Base-by-base conservation (phyloP, 2,797 vertebrate genomes). In the Poecilia velifera region DNA sequence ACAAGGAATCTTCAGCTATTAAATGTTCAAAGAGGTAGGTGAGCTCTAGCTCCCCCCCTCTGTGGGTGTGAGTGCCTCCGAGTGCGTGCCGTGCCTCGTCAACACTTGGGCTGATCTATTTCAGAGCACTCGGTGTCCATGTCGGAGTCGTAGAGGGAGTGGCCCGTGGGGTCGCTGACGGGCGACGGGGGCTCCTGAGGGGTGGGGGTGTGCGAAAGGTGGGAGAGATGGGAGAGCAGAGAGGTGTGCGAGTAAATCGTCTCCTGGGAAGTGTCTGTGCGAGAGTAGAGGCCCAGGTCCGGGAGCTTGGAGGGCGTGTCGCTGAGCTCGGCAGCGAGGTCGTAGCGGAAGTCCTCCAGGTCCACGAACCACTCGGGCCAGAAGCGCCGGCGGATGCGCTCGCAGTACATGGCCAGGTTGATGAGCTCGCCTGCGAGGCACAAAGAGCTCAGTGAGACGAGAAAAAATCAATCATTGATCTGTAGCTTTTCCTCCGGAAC, bases 321-420 rank as follows among this genome's bases (percentile, higher is more conserved):
- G 84, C 96, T 96, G 83, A 92, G 92, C 76, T 98, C 97, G 0
- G 96, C 96, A 87, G 94, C 96, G 90, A 97, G 96, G 36, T 96
- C 96, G 4, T 97, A 98, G 82, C 96, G 92, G 74, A 98, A 96
- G 84, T 96, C 96, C 74, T 98, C 98, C 5, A 97, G 95, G 57
- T 98, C 98, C 0, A 98, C 97, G 10, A 97, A 98, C 98, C 98
- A 99, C 86, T 99, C 98, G 0, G 98, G 98, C 98, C 98, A 99
- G 90, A 98, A 99, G 89, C 97, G 97, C 87, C 97, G 96, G 89
- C 98, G 96, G 90, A 99, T 99, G 78, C 98, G 97, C 90, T 99
- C 98, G 77, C 98, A 99, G 94, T 99, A 99, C 98, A 99, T 98
- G 90, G 98, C 98, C n/a, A 99, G 95, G 90, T 99, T 99, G 91